Conservation (phyloP, 1,140 invertebrate species). For the Melanaphis sacchari region DNA sequence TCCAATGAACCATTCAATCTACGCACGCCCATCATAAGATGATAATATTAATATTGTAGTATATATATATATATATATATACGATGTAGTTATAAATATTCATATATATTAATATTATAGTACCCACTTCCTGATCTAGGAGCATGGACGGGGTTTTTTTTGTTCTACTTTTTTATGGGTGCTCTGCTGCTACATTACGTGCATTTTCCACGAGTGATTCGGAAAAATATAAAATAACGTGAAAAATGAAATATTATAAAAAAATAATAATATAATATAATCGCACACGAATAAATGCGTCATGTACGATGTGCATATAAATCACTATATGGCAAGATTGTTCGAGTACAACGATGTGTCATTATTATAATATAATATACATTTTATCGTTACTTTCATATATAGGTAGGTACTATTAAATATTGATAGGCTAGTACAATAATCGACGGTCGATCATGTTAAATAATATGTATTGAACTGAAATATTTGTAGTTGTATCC, state of each 20-base stretch:
- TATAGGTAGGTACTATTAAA: background rate
- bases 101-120: background rate
- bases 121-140: background rate
- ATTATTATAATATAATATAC: background rate
- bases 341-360: background rate
- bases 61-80: background rate
- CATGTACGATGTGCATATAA: background rate
- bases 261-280: background rate
- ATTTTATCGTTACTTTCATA: background rate
- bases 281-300: background rate
- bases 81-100: background rate
- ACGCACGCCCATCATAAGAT: background rate
- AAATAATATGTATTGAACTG: background rate
- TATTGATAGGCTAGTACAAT: background rate
- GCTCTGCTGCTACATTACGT: background rate
- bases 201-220: background rate
- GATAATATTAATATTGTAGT: background rate
- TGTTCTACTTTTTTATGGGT: background rate
- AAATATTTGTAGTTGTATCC: background rate
- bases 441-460: background rate
- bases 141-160: background rate
- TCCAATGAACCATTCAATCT: background rate
- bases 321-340: background rate
- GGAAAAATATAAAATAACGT: background rate
- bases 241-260: background rate